Evolutionary conservation across 2,888 invertebrate genomes (phyloP), one percentile per base, ranked within the genome.

Genomic region (Lasius fuliginosus): DNA sequence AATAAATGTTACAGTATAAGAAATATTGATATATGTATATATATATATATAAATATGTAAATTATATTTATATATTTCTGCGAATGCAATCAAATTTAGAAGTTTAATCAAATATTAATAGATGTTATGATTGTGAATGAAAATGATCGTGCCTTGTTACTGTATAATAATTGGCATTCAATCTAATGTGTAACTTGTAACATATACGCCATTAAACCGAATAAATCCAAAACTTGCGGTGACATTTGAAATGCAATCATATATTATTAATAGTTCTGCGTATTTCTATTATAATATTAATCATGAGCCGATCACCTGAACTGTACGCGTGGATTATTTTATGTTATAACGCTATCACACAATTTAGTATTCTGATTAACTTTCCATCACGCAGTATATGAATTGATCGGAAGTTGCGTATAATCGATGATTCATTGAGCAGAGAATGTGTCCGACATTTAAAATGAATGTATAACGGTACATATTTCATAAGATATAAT

Each of bases 201-300:
- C 46, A 18, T 49, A 18, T 18, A 33, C 30, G 49, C 12, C 40
- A 1, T 42, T 68, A 40, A 30, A n/a, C 3, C 11, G 15, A 56
- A 68, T 77, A 30, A 42, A 68, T 67, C 23, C 11, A 3, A n/a
- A 68, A 56, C 6, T 30, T 27, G 15, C 15, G 3, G 30, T 23
- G 30, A 42, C 67, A 30, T 56, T 67, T 40, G 40, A 5, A 65
- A 53, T 53, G 9, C n/a, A 30, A n/a, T n/a, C 30, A 27, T 23
- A 56, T 2, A n/a, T 4, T n/a, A 53, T n/a, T 40, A 30, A 77
- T 58, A 30, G n/a, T 40, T 67, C 18, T 15, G 40, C 9, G 30
- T 56, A 67, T 30, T 56, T 68, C 42, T 77, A 15, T 68, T 56
- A 68, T 67, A 6, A 9, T 56, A 68, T 67, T 77, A 77, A 56